Evolutionary conservation across 2,888 invertebrate species (phyloP), one percentile per base, ranked within the genome.

Genomic region (Eupithecia abbreviata): DNA sequence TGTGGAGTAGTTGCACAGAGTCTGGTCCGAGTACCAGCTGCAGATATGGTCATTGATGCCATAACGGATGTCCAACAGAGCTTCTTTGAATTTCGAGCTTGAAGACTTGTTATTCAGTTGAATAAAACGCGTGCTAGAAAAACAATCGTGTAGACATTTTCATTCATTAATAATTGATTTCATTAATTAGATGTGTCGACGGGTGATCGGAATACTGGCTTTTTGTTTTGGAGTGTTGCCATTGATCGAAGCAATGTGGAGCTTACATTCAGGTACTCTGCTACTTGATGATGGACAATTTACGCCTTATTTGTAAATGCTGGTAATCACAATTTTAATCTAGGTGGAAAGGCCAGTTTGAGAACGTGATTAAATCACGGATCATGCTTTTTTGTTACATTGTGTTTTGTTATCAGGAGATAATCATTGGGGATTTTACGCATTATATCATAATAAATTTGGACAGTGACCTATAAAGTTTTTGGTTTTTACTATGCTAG

Each of bases 111-210:
- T 42, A 67, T n/a, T 42, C 42, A n/a, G 30, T 42, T 66, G 41
- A 65, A 65, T 65, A 18, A 66, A 66, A 66, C 42, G 3, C 41
- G 66, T 66, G 67, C 67, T 43, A 43, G 42, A 68, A 68, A 68
- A 68, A 68, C 67, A 66, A 66, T n/a, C 43, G 18, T 18, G 45
- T 68, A 41, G 42, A 43, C 18, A 42, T 42, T 41, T n/a, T n/a
- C 67, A 45, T 68, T 68, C 67, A 68, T 68, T 68, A 68, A 66
- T 66, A 42, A 12, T 62, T 62, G 18, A 30, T 62, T 62, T 62
- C 10, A 30, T 62, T 66, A 42, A 83, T 79, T 84, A 84, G 83
- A 80, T 82, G 84, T 77, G 76, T 73, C 72, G 71, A 72, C 75
- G 79, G 73, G 67, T 43, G 67, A 42, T 67, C 67, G 67, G 67